These are phyloP conservation scores for Lochmaea crataegi DNA, from an alignment of 2,888 invertebrate species.

Conservation along the genomic window DNA sequence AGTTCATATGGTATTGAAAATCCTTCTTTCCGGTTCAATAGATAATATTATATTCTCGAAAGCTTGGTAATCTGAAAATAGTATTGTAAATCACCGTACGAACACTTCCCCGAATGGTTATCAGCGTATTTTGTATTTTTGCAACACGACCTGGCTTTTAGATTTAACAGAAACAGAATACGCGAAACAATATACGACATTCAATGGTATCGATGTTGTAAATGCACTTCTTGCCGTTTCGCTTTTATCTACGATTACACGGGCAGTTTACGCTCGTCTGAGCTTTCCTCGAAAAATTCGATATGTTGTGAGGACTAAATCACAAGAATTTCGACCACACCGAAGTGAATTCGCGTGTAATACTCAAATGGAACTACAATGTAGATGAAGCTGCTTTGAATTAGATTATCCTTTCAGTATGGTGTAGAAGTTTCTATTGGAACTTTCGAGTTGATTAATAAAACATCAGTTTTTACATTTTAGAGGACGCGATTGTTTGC, in stretches of 20 bases:
- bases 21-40: not conserved
- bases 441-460: constrained; percentile 2
- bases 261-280: constrained; percentile 24
- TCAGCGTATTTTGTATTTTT: constrained; percentile 10
- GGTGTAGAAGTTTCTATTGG: not conserved
- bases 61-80: not conserved
- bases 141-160: constrained; percentile 28
- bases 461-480: not conserved
- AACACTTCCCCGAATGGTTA: not conserved
- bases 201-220: constrained; percentile 21
- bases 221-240: constrained; percentile 25
- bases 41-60: not conserved
- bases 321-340: constrained; percentile 48
- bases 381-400: constrained; percentile 44
- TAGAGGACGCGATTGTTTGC: not conserved
- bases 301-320: constrained; percentile 38
- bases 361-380: constrained; percentile 54
- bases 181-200: constrained; percentile 26
- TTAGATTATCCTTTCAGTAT: constrained; percentile 42
- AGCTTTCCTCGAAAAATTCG: constrained; percentile 35
- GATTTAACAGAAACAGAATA: constrained; percentile 22
- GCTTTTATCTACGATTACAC: constrained; percentile 21
- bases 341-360: constrained; percentile 56
- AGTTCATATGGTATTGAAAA: not conserved
- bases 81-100: not conserved